These are phyloP conservation scores for Mesorhabditis spiculigera DNA, from an alignment of 2,888 invertebrate species.

Conservation along the genomic window DNA sequence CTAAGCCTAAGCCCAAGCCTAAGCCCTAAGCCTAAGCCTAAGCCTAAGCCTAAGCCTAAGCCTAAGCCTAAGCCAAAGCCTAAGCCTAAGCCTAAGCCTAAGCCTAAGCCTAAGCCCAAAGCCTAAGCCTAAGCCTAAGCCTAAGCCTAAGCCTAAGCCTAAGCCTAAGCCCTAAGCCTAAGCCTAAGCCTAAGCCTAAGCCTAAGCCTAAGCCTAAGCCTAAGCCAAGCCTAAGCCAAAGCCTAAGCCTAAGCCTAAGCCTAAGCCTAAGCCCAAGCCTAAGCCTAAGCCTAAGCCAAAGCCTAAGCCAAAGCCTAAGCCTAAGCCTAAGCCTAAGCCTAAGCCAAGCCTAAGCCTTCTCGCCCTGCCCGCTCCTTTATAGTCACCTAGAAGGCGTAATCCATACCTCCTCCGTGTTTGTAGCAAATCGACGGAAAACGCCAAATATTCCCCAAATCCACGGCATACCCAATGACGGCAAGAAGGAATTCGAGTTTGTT, in stretches of 20 bases:
- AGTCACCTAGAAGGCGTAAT: no score
- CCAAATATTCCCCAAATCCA: constrained; percentile 56
- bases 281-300: not conserved
- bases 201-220: not conserved
- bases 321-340: not conserved
- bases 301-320: not conserved
- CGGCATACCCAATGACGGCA: constrained; percentile 54
- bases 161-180: not conserved
- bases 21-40: not conserved
- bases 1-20: no score
- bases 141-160: not conserved
- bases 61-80: not conserved
- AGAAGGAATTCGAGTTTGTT: constrained; percentile 53
- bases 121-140: not conserved
- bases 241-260: constrained; percentile 3
- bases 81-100: constrained; percentile 4
- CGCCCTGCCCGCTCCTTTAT: no score
- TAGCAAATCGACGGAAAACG: constrained; percentile 51
- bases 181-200: not conserved
- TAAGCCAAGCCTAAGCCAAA: not conserved
- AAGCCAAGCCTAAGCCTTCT: not conserved
- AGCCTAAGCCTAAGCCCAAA: not conserved
- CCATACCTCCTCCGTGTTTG: constrained; percentile 53
- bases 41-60: constrained; percentile 1
- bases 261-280: not conserved